These are phyloP conservation scores for Ips typographus DNA, from an alignment of 1,140 invertebrate genomes.

Conservation along the genomic window DNA sequence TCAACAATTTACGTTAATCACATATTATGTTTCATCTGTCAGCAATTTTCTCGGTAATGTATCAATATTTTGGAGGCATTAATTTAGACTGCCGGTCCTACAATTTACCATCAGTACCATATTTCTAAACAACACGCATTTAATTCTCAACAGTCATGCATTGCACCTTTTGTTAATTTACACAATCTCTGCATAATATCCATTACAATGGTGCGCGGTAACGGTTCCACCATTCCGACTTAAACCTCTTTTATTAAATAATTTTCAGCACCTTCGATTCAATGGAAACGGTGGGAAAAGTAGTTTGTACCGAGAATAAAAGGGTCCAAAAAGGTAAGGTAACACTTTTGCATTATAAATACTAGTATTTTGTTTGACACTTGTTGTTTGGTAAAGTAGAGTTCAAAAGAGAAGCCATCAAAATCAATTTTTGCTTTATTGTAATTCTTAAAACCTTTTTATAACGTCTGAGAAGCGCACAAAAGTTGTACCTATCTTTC, in stretches of 20 bases:
- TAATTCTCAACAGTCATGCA: background rate
- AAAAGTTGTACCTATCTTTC: too few species aligned
- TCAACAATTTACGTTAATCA: too few species aligned
- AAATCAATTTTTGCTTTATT: too few species aligned
- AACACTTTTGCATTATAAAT: slow-evolving; percentile 26
- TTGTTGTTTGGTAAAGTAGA: too few species aligned
- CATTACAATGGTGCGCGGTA: slow-evolving; percentile 3
- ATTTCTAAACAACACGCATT: background rate
- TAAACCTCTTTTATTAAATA: background rate
- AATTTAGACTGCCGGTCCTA: too few species aligned
- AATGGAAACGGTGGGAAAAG: slow-evolving; percentile 23
- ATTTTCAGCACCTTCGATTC: slow-evolving; percentile 12
- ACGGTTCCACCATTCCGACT: background rate
- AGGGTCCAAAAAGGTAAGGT: slow-evolving; percentile 15
- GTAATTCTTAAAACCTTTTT: too few species aligned
- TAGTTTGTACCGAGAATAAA: slow-evolving; percentile 20
- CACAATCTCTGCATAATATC: background rate
- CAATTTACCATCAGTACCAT: too few species aligned
- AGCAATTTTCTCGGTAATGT: too few species aligned
- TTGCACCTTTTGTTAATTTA: slow-evolving; percentile 1
- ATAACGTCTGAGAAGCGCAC: too few species aligned
- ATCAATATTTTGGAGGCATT: too few species aligned
- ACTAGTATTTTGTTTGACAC: slow-evolving; percentile 22
- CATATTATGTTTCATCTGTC: too few species aligned
- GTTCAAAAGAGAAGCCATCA: too few species aligned